Percentiles rank a stretch among this genome's conserved stretches.
Conservation (phyloP, 2,888 invertebrate species). For the Phrixothrix hirtus region DNA sequence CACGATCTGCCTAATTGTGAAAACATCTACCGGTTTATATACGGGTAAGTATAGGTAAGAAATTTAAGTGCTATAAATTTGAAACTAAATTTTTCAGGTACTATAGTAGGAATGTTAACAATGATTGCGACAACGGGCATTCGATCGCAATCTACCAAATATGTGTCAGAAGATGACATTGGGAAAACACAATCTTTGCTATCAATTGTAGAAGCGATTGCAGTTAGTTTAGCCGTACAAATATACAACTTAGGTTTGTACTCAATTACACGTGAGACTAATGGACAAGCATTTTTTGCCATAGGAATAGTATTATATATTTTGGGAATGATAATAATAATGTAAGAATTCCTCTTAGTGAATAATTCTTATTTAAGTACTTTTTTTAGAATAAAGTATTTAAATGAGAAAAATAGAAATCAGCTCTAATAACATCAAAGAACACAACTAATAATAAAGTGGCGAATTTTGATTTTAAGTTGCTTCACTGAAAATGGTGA, state of each 20-base stretch:
- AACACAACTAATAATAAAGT: too few relatives aligned
- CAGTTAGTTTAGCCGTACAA: constrained; percentile 61
- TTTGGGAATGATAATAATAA: not conserved
- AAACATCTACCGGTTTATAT: constrained; percentile 34
- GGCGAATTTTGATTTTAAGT: too few relatives aligned
- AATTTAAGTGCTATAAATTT: constrained; percentile 61
- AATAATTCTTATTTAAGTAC: not conserved
- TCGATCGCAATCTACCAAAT: constrained; percentile 52
- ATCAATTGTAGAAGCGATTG: constrained; percentile 64
- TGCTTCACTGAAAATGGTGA: too few relatives aligned
- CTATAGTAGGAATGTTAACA: constrained; percentile 49
- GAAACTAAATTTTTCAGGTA: constrained; percentile 56
- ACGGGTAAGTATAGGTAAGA: constrained; percentile 27
- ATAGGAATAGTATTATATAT: constrained; percentile 57
- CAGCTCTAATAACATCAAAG: too few relatives aligned
- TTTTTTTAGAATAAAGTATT: constrained; percentile 1
- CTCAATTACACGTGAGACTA: constrained; percentile 56
- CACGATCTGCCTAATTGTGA: constrained; percentile 51
- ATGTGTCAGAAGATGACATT: constrained; percentile 51
- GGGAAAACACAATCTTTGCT: constrained; percentile 61
- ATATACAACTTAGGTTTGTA: constrained; percentile 62
- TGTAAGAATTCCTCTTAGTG: not conserved
- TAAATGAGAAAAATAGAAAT: constrained; percentile 2
- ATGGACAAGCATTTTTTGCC: constrained; percentile 63
- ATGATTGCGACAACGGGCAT: constrained; percentile 50